Evolutionary conservation across 2,888 invertebrate species (phyloP).

Genomic region (Ptychoptera contaminata): DNA sequence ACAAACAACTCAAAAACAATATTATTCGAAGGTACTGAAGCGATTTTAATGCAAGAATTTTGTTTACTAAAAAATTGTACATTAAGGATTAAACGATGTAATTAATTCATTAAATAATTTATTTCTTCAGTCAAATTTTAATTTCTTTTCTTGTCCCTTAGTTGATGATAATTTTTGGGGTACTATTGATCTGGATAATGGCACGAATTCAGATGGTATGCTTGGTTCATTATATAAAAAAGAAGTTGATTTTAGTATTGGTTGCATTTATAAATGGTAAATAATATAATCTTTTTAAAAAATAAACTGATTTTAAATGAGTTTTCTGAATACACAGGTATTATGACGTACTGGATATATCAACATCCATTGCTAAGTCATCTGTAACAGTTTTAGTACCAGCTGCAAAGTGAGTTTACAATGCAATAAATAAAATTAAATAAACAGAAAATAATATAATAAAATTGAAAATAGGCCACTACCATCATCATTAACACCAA

Average conservation of each 20-base stretch:
- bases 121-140: no score
- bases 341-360: conserved; percentile 23
- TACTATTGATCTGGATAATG: conserved; percentile 20
- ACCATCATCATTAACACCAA: conserved; percentile 22
- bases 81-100: conserved; percentile 21
- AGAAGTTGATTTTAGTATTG: conserved; percentile 23
- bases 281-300: no score
- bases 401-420: conserved; percentile 19
- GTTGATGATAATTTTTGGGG: conserved; percentile 17
- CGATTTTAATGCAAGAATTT: conserved; percentile 21
- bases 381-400: conserved; percentile 24
- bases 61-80: conserved; percentile 23
- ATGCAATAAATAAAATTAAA: not conserved
- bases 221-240: conserved; percentile 23
- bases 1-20: conserved; percentile 15
- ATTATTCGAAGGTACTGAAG: conserved; percentile 21
- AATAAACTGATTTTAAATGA: no score
- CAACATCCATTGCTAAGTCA: conserved; percentile 22
- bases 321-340: conserved; percentile 13
- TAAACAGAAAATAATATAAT: not conserved
- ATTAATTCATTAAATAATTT: conserved; percentile 11
- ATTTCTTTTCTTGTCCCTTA: no score
- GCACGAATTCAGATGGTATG: conserved; percentile 20
- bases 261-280: conserved; percentile 26
- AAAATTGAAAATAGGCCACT: conserved; percentile 13